Conservation (phyloP, 2,888 invertebrate genomes). For the Chloroclystis v-ata region DNA sequence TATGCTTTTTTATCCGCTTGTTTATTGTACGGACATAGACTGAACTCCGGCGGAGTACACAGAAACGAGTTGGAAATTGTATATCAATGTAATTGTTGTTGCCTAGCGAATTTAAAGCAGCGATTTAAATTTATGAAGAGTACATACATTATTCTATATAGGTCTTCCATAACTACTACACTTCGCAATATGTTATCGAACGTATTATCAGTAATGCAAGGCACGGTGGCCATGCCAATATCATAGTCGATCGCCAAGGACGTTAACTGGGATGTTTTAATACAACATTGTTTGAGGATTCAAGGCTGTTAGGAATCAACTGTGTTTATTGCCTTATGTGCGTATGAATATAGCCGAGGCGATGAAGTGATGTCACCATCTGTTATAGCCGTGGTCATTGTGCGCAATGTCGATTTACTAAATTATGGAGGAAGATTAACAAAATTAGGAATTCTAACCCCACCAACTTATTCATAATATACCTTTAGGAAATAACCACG, state of each 20-base stretch:
- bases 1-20: not conserved
- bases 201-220: slow-evolving; percentile 13
- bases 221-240: slow-evolving; percentile 16
- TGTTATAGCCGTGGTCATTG: slow-evolving; percentile 59
- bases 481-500: slow-evolving; percentile 3
- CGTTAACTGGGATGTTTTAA: slow-evolving; percentile 26
- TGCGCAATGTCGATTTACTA: slow-evolving; percentile 54
- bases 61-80: not conserved
- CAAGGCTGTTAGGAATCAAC: slow-evolving; percentile 29
- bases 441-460: slow-evolving; percentile 6
- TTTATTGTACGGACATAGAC: no score
- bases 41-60: not conserved
- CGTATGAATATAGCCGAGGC: slow-evolving; percentile 14
- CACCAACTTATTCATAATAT: not conserved
- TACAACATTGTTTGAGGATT: slow-evolving; percentile 11
- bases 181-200: not conserved
- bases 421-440: slow-evolving; percentile 44
- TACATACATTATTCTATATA: not conserved
- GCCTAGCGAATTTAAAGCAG: not conserved
- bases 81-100: not conserved
- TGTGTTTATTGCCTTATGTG: slow-evolving; percentile 19
- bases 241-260: slow-evolving; percentile 48
- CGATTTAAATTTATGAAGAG: not conserved
- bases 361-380: slow-evolving; percentile 68
- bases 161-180: no score